phyloP scores from a whole-genome alignment of 2,888 invertebrate species.

The Adineta ricciae region DNA sequence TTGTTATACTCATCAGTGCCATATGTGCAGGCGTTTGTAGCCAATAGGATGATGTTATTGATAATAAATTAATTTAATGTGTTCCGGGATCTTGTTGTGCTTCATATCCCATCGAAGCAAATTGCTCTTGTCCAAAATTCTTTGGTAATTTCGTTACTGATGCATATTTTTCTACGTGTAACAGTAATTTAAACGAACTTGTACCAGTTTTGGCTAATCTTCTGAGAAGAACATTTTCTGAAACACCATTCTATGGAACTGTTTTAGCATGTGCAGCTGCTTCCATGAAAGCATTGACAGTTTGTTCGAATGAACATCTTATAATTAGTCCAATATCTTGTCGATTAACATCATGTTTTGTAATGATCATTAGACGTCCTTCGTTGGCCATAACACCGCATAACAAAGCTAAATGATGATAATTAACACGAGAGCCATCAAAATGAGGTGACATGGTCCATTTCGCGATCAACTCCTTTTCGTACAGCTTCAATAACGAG shows the following conservation, averaged over 20 bases:
- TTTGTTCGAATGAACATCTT: conserved; percentile 99
- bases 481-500: conserved; percentile 97
- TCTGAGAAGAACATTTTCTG: conserved; percentile 97
- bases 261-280: conserved; percentile 97
- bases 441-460: conserved; percentile 98
- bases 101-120: conserved; percentile 36
- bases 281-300: conserved; percentile 85
- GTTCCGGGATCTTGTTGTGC: conserved; percentile 42
- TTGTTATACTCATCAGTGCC: conserved; percentile 13
- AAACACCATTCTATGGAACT: conserved; percentile 94
- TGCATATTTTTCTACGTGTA: conserved; percentile 97
- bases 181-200: conserved; percentile 85
- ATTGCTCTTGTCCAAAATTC: background rate
- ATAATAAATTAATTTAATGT: conserved; percentile 16
- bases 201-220: conserved; percentile 94
- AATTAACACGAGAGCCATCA: conserved; percentile 98
- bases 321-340: conserved; percentile 96
- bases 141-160: conserved; percentile 86
- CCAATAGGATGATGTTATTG: conserved; percentile 21
- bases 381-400: conserved; percentile 99
- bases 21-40: conserved; percentile 26
- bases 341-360: conserved; percentile 93
- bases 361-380: conserved; percentile 99
- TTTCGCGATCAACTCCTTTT: conserved; percentile 97
- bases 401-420: conserved; percentile 91